phyloP scores from a whole-genome alignment of 2,888 invertebrate genomes.

The Pollenia angustigena region DNA sequence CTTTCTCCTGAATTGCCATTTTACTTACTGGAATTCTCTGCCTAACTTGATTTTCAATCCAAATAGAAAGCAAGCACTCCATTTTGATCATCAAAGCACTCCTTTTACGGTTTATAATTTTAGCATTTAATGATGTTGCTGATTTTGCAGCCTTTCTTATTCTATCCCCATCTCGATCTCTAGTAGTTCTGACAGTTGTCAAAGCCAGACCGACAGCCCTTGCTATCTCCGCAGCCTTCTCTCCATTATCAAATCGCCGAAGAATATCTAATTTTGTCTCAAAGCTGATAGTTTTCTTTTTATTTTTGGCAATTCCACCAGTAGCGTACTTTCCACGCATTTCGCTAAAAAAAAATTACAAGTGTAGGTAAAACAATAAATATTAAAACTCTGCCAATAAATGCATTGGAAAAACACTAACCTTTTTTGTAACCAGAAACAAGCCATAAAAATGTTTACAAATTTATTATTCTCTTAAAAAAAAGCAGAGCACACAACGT shows the following conservation, averaged over 20 bases:
- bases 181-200: not conserved
- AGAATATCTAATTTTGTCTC: constrained; percentile 67
- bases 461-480: constrained; percentile 32
- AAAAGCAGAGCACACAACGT: constrained; percentile 27
- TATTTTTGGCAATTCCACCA: constrained; percentile 47
- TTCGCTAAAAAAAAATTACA: constrained; percentile 54
- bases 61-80: constrained; percentile 70
- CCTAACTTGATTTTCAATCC: constrained; percentile 73
- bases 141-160: constrained; percentile 71
- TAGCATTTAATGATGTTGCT: constrained; percentile 70
- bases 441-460: constrained; percentile 54
- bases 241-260: constrained; percentile 69
- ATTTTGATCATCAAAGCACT: constrained; percentile 72
- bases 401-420: constrained; percentile 3
- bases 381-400: not conserved
- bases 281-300: constrained; percentile 63
- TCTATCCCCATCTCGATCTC: constrained; percentile 34
- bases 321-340: constrained; percentile 39
- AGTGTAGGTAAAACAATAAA: not conserved
- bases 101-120: constrained; percentile 64
- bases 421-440: constrained; percentile 55
- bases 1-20: constrained; percentile 75
- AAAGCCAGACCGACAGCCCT: constrained; percentile 17
- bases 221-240: constrained; percentile 73
- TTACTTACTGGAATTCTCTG: constrained; percentile 74